phyloP scores from a whole-genome alignment of 2,888 invertebrate species.

The Balanococcus diminutus region DNA sequence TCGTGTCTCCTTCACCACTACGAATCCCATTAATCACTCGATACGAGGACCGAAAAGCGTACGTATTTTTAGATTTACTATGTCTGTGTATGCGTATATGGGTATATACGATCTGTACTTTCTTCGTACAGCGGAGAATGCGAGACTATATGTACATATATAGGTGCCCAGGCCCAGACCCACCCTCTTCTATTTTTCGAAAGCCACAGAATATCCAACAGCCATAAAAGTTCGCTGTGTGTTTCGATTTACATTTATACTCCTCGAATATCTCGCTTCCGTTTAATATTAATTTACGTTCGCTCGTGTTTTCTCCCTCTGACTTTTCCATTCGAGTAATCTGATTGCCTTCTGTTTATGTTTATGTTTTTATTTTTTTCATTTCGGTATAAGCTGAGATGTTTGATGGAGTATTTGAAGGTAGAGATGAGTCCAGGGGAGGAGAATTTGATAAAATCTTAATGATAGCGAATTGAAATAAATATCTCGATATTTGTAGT shows the following conservation, averaged over 20 bases:
- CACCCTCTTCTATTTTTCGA: conserved; percentile 10
- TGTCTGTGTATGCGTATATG: neutral
- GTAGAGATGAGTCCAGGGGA: no score
- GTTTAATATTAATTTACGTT: conserved; percentile 11
- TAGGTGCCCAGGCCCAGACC: neutral
- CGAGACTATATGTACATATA: neutral
- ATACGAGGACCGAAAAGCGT: neutral
- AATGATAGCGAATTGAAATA: no score
- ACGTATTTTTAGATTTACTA: neutral
- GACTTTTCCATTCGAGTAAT: no score
- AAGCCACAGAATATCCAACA: neutral
- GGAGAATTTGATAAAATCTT: no score
- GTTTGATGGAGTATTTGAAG: no score
- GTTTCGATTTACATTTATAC: conserved; percentile 1
- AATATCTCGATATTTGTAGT: no score
- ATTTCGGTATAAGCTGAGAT: no score
- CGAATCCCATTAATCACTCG: conserved; percentile 12
- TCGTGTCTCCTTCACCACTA: neutral
- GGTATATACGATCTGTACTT: neutral
- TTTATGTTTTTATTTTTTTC: no score
- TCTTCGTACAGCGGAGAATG: neutral
- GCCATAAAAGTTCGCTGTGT: conserved; percentile 11
- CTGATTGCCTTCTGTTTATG: no score
- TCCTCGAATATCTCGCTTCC: conserved; percentile 14
- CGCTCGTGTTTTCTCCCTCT: neutral